Evolutionary conservation across 1,140 invertebrate genomes (phyloP).

Genomic region (Caenorhabditis briggsae): DNA sequence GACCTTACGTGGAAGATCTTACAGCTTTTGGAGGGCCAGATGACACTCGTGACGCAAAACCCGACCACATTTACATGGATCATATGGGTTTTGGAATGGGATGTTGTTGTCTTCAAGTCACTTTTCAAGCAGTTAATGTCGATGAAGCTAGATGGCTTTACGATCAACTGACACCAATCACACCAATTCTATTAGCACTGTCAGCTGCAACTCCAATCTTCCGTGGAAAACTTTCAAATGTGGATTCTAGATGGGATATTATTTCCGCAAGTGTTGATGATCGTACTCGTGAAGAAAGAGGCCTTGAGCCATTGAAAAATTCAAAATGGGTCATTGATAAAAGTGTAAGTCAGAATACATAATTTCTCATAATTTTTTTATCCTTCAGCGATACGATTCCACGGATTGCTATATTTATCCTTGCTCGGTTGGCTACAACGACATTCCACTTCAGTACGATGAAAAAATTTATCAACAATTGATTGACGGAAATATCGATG

Average conservation of each 20-base stretch:
- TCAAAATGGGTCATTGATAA: slow-evolving; percentile 90
- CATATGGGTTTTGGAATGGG: slow-evolving; percentile 99
- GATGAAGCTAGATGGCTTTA: slow-evolving; percentile 93
- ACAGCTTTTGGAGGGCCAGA: slow-evolving; percentile 65
- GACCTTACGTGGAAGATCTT: slow-evolving; percentile 80
- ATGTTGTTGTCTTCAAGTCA: slow-evolving; percentile 91
- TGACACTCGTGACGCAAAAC: slow-evolving; percentile 69
- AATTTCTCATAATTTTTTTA: not conserved
- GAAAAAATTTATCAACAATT: slow-evolving; percentile 86
- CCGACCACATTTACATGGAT: slow-evolving; percentile 93
- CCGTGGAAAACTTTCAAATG: slow-evolving; percentile 91
- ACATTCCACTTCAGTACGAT: slow-evolving; percentile 90
- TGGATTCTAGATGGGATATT: slow-evolving; percentile 96
- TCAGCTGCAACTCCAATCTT: slow-evolving; percentile 95
- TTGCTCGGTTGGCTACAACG: slow-evolving; percentile 89
- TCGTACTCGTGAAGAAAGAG: slow-evolving; percentile 92
- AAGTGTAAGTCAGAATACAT: slow-evolving; percentile 62
- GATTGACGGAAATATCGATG: slow-evolving; percentile 83
- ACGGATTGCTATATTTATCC: slow-evolving; percentile 95
- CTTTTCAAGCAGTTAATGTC: slow-evolving; percentile 93
- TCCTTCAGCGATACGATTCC: slow-evolving; percentile 87
- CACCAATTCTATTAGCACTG: slow-evolving; percentile 95
- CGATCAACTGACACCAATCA: slow-evolving; percentile 95
- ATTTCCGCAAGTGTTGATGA: slow-evolving; percentile 90
- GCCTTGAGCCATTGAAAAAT: slow-evolving; percentile 82